Evolutionary conservation across 2,797 vertebrate genomes (phyloP), one percentile per base, ranked within the genome.

Genomic region (Sylvilagus floridanus): DNA sequence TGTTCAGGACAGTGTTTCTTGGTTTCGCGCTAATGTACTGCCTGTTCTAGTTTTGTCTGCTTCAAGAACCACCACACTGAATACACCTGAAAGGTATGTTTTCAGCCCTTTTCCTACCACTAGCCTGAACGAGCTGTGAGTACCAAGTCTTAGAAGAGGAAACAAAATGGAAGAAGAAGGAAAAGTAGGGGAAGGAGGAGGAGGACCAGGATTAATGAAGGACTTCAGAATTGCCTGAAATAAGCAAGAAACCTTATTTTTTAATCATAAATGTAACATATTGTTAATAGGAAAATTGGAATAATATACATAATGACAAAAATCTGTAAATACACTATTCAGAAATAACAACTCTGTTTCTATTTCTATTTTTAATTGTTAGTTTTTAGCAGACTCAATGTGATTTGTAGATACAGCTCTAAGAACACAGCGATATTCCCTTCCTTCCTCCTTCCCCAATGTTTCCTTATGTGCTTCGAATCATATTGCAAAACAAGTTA

Each of bases 231-330:
- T 86, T 82, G 14, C 24, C 63, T 66, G 30, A 73, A 69, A 57
- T 1, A 93, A 88, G 7, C 68, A 91, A 88, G 26, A 60, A 68
- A 7, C 50, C 92, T 7, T 14, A 47, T 28, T 50, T 78, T 63
- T 96, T 60, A 72, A 65, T 77, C n/a, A 76, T 30, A 79, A 30
- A 50, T 52, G 7, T 16, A 94, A 91, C 24, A 9, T 10, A 77
- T 60, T 42, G 10, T 79, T 75, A 75, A 1, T 50, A 11, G 12
- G 10, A 57, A 68, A 79, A 84, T 24, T 69, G 7, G 21, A 32
- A 83, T 4, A 84, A 88, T 54, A 76, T 37, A 37, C 17, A 88
- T 73, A 79, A 81, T n/a, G 83, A 50, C 42, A 84, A 63, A 90
- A 88, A 69, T 2, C 47, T 5, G 19, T 35, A 81, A 84, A 4